Conservation (phyloP, 30 jellyfish, hydroid and myxozoan species). For the Aurelia aurita complex sp. Pacific region DNA sequence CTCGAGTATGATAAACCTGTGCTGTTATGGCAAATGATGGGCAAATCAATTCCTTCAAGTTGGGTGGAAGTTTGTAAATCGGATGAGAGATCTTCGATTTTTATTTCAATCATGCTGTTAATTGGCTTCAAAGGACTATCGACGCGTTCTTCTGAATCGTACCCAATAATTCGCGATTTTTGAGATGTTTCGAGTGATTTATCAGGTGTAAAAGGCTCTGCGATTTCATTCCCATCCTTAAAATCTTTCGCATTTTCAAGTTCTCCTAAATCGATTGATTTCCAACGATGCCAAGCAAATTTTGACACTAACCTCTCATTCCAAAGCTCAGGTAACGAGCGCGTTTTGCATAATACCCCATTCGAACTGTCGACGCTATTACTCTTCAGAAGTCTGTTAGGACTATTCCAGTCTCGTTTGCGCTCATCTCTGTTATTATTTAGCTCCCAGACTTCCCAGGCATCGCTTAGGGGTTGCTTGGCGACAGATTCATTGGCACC, state of each 20-base stretch:
- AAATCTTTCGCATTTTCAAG: neutral
- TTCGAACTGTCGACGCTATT: neutral
- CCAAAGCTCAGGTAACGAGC: constrained; percentile 18
- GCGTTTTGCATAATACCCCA: neutral
- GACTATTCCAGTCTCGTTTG: constrained; percentile 51
- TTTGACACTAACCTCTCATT: neutral
- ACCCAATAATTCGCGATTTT: neutral
- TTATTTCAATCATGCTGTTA: neutral
- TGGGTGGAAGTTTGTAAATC: too few species aligned
- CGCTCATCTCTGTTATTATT: constrained; percentile 27
- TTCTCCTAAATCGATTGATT: neutral
- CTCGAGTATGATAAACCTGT: neutral
- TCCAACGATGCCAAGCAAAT: neutral
- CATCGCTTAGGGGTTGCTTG: constrained; percentile 1
- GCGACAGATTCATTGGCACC: constrained; percentile 36
- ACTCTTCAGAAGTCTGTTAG: constrained; percentile 2
- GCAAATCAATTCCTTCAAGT: neutral
- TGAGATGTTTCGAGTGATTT: neutral
- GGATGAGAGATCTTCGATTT: neutral
- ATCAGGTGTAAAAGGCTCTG: too few species aligned
- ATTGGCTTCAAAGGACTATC: neutral
- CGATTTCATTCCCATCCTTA: neutral
- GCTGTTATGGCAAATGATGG: neutral
- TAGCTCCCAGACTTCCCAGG: constrained; percentile 66
- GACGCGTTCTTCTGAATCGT: neutral